Conservation (phyloP, 1,140 invertebrate species). For the Eufriesea mexicana region DNA sequence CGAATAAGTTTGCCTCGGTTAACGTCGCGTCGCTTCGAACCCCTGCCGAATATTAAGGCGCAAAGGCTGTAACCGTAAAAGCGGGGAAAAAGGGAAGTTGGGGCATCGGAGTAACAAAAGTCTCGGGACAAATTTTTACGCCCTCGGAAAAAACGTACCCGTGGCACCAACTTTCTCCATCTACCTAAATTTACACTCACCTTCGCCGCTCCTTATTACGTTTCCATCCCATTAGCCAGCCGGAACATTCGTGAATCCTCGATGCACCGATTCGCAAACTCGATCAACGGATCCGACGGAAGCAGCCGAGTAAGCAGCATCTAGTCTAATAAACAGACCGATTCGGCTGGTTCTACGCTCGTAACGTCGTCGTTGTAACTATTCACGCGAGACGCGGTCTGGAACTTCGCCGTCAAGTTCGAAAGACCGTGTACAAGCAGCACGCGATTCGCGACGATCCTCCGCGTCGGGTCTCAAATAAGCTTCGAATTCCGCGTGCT, state of each 20-base stretch:
- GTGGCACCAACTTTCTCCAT: too few species aligned
- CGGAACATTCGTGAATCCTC: not conserved
- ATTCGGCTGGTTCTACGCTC: not conserved
- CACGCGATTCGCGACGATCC: not conserved
- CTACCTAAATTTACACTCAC: too few species aligned
- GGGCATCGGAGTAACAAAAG: too few species aligned
- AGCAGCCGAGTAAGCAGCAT: not conserved
- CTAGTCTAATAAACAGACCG: not conserved
- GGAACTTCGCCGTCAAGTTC: not conserved
- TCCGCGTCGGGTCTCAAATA: not conserved
- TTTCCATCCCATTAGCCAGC: not conserved
- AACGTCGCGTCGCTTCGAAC: too few species aligned
- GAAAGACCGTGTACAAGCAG: not conserved
- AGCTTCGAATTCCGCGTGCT: slow-evolving; percentile 1
- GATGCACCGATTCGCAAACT: not conserved
- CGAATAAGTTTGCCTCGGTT: too few species aligned
- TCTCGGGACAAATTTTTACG: not conserved
- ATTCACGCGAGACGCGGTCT: not conserved
- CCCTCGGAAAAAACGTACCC: not conserved
- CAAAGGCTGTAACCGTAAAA: too few species aligned
- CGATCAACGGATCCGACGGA: not conserved
- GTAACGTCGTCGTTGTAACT: not conserved
- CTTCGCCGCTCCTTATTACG: not conserved
- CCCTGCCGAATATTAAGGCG: too few species aligned
- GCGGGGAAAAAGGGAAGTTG: too few species aligned